Evolutionary conservation across 2,797 vertebrate species (phyloP).

Genomic region (Muscicapa comitata): DNA sequence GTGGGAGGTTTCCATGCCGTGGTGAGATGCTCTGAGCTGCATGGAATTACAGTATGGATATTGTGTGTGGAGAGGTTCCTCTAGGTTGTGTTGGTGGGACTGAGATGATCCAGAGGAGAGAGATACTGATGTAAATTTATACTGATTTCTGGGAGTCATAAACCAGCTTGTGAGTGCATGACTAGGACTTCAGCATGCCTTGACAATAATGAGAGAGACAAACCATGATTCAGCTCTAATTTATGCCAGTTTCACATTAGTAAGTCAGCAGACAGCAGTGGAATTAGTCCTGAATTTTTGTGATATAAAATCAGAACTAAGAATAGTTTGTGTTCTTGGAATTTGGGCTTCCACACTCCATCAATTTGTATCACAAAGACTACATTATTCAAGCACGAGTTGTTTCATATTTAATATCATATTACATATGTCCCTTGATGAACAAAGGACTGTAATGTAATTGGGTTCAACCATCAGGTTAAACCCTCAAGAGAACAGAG

Average conservation of each 20-base stretch:
- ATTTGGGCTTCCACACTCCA: background rate
- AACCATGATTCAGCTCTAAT: background rate
- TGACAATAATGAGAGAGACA: background rate
- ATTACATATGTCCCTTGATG: conserved; percentile 61
- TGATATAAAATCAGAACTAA: background rate
- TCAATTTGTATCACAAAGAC: conserved; percentile 43
- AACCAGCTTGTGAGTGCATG: background rate
- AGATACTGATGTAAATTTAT: background rate
- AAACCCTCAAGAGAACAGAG: conserved; percentile 55
- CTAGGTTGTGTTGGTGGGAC: background rate
- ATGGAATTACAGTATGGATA: background rate
- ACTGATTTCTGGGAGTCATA: background rate
- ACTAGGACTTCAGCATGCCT: background rate
- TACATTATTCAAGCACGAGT: conserved; percentile 41
- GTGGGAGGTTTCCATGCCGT: background rate
- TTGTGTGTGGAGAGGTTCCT: background rate
- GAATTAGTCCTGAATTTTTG: background rate
- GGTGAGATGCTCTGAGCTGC: background rate
- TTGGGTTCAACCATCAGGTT: conserved; percentile 60
- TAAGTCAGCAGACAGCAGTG: background rate
- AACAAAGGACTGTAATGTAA: conserved; percentile 65
- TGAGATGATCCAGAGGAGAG: background rate
- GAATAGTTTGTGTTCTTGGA: background rate
- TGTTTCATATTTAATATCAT: conserved; percentile 62
- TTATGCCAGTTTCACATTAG: background rate